Evolutionary conservation across 2,113 vertebrate genomes (phyloP).

Genomic region (human): DNA sequence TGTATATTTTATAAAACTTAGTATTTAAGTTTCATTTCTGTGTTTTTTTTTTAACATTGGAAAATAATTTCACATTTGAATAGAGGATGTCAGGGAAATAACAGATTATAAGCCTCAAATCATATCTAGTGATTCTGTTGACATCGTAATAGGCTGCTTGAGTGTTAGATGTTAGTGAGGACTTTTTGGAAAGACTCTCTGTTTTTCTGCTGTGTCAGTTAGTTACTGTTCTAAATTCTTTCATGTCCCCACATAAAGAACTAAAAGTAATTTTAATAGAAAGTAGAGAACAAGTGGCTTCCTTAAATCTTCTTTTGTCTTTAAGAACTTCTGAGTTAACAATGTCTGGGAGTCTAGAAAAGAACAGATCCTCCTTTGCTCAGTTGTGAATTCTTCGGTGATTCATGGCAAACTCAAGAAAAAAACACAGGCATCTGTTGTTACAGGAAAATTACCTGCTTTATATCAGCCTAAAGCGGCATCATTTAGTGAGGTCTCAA

Average conservation of each 20-base stretch:
- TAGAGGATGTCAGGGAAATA: neutral
- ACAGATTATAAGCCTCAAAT: neutral
- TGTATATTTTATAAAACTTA: neutral
- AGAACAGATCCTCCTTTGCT: neutral
- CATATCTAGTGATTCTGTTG: neutral
- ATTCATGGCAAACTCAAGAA: conserved; percentile 35
- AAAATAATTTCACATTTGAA: neutral
- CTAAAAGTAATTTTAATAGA: conserved; percentile 19
- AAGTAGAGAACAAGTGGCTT: conserved; percentile 22
- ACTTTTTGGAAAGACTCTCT: neutral
- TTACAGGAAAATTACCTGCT: conserved; percentile 43
- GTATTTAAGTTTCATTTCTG: neutral
- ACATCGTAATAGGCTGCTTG: neutral
- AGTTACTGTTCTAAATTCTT: neutral
- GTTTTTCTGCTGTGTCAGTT: neutral
- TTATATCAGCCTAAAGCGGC: neutral
- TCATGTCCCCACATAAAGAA: neutral
- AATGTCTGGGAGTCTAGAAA: neutral
- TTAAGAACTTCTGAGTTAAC: conserved; percentile 38
- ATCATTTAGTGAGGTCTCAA: neutral
- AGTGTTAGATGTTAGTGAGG: neutral
- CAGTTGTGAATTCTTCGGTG: neutral
- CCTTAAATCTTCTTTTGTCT: conserved; percentile 9
- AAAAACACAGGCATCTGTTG: conserved; percentile 37
- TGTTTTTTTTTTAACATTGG: neutral